phyloP scores from a whole-genome alignment of 2,888 invertebrate species.

The Periphyllus acericola region DNA sequence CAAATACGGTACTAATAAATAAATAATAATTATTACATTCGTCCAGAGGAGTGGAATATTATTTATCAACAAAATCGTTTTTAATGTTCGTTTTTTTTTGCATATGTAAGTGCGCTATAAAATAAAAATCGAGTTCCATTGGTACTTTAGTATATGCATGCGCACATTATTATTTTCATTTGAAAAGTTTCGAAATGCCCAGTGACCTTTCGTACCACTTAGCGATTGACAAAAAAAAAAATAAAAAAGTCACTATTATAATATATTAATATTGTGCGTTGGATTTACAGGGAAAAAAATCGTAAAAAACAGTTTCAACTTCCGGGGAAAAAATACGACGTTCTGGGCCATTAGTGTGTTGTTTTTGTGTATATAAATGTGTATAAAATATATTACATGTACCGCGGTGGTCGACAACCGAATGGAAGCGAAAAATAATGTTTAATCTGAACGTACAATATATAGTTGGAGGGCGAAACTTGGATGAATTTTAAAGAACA shows the following conservation, averaged over 20 bases:
- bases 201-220: slow-evolving; percentile 53
- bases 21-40: no score
- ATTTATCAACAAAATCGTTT: neutral
- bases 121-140: neutral
- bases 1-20: no score
- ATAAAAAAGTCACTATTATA: slow-evolving; percentile 6
- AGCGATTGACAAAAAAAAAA: slow-evolving; percentile 16
- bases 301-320: slow-evolving; percentile 38
- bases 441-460: slow-evolving; percentile 11
- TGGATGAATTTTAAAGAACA: slow-evolving; percentile 8
- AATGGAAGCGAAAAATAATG: slow-evolving; percentile 17
- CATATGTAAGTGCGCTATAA: neutral
- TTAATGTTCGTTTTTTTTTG: neutral
- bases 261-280: slow-evolving; percentile 23
- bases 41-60: neutral
- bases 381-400: slow-evolving; percentile 6
- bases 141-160: neutral
- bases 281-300: neutral
- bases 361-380: slow-evolving; percentile 25
- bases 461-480: neutral
- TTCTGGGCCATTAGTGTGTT: slow-evolving; percentile 30
- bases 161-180: slow-evolving; percentile 5
- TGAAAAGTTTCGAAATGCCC: slow-evolving; percentile 39
- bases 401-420: neutral
- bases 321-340: slow-evolving; percentile 11